Base-by-base conservation (phyloP, 2,888 invertebrate genomes). In the Sepiola atlantica region DNA sequence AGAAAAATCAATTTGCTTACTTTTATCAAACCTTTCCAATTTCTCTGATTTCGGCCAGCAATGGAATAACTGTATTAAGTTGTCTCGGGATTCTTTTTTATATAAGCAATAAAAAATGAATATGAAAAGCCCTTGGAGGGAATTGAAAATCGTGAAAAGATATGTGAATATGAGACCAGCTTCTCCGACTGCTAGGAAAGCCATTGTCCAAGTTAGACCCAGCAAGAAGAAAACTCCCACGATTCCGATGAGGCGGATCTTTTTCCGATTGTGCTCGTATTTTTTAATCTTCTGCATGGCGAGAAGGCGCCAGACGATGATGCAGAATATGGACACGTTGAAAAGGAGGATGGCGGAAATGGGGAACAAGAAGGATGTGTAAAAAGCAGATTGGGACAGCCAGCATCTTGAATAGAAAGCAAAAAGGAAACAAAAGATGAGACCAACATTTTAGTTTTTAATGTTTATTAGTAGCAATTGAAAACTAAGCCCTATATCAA, bases 271-370 rank as follows among this genome's bases (percentile, higher is more conserved):
- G 57, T 94, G 95, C 94, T 96, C 96, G 8, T 96, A 95, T 95
- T 96, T 96, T 94, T 95, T 96, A 14, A 96, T 94, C 94, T 96
- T 96, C 54, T 95, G 95, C 55, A 93, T 35, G 55, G 45, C 57
- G 6, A 95, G 55, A 18, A 97, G 95, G 94, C 96, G 96, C 35
- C 95, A 94, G 35, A 97, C 94, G 24, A 98, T 97, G 94, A 97
- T 95, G 20, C 96, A 95, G 95, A 98, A 98, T 28, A 97, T 97
- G 12, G 97, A 95, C 54, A 96, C 96, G 95, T 98, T 98, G 61
- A 97, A 95, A 0, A 97, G 94, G 18, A 98, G 95, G 57, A 97
- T 97, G 16, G 97, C 61, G 94, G 97, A 97, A 10, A 97, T 97
- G 0, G 98, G 98, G 0, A 96, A 96, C 35, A 97, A 95, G 94